Evolutionary conservation across 2,888 invertebrate genomes (phyloP), one percentile per base, ranked within the genome.

Genomic region (Pseudococcus viburni): DNA sequence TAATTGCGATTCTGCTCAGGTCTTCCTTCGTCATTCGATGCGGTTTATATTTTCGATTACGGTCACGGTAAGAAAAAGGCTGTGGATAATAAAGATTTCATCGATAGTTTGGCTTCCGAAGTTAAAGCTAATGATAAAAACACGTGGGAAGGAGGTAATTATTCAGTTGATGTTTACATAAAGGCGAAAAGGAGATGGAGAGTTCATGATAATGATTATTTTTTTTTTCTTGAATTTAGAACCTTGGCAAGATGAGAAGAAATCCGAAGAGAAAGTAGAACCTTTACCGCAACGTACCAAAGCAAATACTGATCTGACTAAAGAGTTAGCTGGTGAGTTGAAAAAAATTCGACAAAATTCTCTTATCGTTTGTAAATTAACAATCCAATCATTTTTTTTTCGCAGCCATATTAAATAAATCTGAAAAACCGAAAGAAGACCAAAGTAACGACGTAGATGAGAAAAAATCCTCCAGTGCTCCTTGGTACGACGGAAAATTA

Each of bases 11-110:
- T 64, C 15, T 55, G 17, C 11, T 19, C 46, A 86, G 86, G 12
- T 86, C n/a, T 22, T 19, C 90, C 90, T 73, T 89, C 89, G 15
- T 77, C 89, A 46, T 90, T 90, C 77, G 90, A 90, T 48, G 90
- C 90, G 15, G 89, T 89, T 26, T 89, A 90, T 22, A 90, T 90
- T 83, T 90, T 89, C 51, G 90, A 90, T 89, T 90, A 90, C 89
- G 90, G 90, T 83, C 90, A 90, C 55, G 90, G 90, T 6, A 89
- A 88, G 48, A 87, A 87, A 55, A 88, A 88, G 39, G 39, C 46
- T 33, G 39, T 33, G 7, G 88, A 88, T 51, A 19, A 51, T 39
- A 51, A 19, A 33, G 88, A 55, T 80, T 39, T 39, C 19, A 55
- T 80, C 19, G 46, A 55, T 0, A 42, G 85, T 85, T 59, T 55